A percentile compares a stretch with the other conserved stretches of the same genome.
These are phyloP conservation scores for Philopotamus ludificatus DNA, from an alignment of 1,140 invertebrate species.

Conservation along the genomic window DNA sequence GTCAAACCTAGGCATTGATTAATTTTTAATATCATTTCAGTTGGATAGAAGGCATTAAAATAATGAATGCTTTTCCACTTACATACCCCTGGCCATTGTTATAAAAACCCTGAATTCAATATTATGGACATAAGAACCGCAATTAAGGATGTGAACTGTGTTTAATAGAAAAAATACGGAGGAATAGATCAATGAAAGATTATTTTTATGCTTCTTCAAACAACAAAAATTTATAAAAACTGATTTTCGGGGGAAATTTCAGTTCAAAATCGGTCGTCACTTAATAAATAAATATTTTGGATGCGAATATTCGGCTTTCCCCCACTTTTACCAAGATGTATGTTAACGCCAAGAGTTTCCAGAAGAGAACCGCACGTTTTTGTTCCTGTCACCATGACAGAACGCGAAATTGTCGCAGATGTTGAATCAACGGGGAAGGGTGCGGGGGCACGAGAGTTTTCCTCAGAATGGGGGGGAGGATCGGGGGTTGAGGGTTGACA, in stretches of 20 bases:
- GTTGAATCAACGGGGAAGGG: conserved; percentile 7
- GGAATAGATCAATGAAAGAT: not conserved
- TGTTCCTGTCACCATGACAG: not conserved
- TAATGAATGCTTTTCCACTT: too few relatives aligned
- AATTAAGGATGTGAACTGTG: too few relatives aligned
- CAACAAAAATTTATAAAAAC: not conserved
- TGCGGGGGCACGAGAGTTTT: not conserved
- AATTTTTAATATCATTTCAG: too few relatives aligned
- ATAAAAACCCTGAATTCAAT: too few relatives aligned
- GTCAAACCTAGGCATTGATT: too few relatives aligned
- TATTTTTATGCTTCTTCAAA: not conserved
- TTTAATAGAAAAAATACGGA: not conserved
- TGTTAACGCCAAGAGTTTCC: not conserved
- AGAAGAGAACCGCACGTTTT: not conserved
- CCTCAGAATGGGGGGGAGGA: not conserved
- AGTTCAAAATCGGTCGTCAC: not conserved
- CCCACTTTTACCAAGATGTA: not conserved
- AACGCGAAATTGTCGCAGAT: conserved; percentile 22
- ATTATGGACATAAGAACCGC: too few relatives aligned
- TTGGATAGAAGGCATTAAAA: too few relatives aligned
- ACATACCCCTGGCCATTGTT: too few relatives aligned
- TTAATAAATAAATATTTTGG: not conserved
- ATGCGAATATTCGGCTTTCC: too few relatives aligned
- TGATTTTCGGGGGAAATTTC: not conserved
- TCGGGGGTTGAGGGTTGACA: too few relatives aligned